Base-by-base conservation (phyloP, 2,797 vertebrate genomes). In the Paguma larvata region DNA sequence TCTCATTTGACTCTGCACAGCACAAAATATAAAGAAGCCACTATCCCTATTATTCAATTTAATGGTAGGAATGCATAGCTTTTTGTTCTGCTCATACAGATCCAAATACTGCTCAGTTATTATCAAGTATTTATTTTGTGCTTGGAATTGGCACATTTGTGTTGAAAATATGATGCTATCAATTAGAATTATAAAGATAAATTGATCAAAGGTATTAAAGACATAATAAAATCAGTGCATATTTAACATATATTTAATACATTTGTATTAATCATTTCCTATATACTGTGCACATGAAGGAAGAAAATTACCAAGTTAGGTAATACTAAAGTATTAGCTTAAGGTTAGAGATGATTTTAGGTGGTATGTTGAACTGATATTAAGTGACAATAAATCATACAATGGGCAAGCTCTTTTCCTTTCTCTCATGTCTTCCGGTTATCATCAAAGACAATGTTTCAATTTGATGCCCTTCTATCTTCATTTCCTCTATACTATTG, bases 231-330 rank as follows among this genome's bases (percentile, higher is more conserved):
- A 34, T 73, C 5, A 56, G 30, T 48, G 30, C 41, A 53, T 5
- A 14, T 89, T 95, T 15, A 51, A 59, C 27, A 27, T 67, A 51
- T 92, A 80, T 88, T 83, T 73, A 88, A 89, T 41, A 82, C 6
- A 38, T 19, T 23, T 21, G 1, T 34, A 56, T 56, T 70, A 67
- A 85, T 12, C 2, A 56, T 65, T 83, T 85, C 13, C 0, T 78
- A 56, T 82, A 5, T 68, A 53, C 1, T 79, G 0, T 44, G 2
- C 70, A 63, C 8, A 32, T n/a, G 6, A 77, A 62, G 6, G 51
- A 91, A 82, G 63, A 93, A 94, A 90, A 94, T 90, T 79, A 63
- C 15, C 73, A 80, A 23, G 2, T 88, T 70, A 84, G n/a, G 68
- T 4, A 14, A 80, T 46, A 2, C 34, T 25, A 70, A 89, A 84